These are phyloP conservation scores for Dicaeum eximium DNA, from an alignment of 2,113 vertebrate species.

Conservation along the genomic window DNA sequence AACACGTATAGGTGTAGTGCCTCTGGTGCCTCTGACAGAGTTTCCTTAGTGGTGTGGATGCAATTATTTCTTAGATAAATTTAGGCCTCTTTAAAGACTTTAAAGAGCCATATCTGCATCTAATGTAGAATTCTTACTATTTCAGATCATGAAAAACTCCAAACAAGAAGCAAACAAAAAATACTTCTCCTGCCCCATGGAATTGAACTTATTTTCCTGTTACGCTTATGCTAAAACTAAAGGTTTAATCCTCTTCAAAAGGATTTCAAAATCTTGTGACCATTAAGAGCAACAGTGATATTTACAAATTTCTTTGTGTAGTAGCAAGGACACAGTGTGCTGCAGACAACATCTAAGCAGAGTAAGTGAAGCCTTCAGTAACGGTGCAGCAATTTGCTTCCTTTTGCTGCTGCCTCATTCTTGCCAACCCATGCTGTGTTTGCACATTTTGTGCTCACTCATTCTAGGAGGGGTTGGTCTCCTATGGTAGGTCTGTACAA, in stretches of 20 bases:
- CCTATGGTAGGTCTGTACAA: neutral
- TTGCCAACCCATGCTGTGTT: neutral
- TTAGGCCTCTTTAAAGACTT: neutral
- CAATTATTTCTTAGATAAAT: neutral
- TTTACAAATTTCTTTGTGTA: neutral
- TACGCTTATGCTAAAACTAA: neutral
- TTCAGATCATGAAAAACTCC: neutral
- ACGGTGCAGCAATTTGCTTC: neutral
- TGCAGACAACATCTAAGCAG: neutral
- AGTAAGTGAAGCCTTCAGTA: neutral
- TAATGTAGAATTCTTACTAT: neutral
- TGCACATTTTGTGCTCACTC: neutral
- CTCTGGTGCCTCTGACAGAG: neutral
- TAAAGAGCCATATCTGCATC: neutral
- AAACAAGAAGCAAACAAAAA: neutral
- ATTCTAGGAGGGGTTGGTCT: neutral
- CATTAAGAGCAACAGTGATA: neutral
- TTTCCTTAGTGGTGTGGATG: neutral
- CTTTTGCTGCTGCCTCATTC: neutral
- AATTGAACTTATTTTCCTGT: neutral
- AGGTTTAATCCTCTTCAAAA: neutral
- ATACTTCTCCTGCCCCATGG: rapidly evolving
- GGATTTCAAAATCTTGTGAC: neutral
- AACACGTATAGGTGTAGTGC: neutral
- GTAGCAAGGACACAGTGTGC: neutral